Evolutionary conservation across 64 coral and sea anemone genomes (phyloP).

Genomic region (Hydrozoanthus tunicans): DNA sequence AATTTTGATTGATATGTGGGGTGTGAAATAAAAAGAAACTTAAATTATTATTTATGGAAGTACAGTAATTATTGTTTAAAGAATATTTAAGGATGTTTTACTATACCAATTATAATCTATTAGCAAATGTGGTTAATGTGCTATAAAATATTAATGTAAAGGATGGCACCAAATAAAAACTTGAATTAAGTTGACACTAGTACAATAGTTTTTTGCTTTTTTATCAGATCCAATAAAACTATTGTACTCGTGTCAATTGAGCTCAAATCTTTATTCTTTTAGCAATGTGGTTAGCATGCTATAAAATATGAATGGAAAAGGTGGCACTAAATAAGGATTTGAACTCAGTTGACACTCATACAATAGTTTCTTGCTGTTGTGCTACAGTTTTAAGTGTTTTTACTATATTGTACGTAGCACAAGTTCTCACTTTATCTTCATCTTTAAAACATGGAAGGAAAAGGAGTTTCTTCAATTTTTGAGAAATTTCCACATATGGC

Average conservation of each 20-base stretch:
- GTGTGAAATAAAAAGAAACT: too few species aligned
- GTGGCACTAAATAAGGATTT: neutral
- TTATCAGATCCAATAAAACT: too few species aligned
- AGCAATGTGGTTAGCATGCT: neutral
- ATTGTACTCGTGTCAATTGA: too few species aligned
- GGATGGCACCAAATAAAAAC: neutral
- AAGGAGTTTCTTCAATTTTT: constrained; percentile 5
- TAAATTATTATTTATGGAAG: neutral
- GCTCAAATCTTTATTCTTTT: neutral
- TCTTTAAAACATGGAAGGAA: constrained; percentile 13
- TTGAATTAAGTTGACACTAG: neutral
- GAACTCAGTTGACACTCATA: neutral
- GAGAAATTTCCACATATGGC: constrained; percentile 8
- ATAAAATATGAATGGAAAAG: constrained; percentile 15
- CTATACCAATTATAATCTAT: neutral
- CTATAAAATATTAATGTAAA: constrained; percentile 19
- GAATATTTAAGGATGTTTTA: neutral
- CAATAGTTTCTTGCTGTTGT: neutral
- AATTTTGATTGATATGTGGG: too few species aligned
- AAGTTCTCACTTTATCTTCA: neutral
- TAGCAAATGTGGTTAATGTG: neutral
- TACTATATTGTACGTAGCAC: neutral
- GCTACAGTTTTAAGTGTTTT: neutral
- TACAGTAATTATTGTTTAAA: neutral
- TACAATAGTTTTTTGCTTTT: neutral